A percentile compares a stretch with the other conserved stretches of the same genome.
Evolutionary conservation across 64 coral and sea anemone genomes (phyloP).

Genomic region (Montipora capricornis): DNA sequence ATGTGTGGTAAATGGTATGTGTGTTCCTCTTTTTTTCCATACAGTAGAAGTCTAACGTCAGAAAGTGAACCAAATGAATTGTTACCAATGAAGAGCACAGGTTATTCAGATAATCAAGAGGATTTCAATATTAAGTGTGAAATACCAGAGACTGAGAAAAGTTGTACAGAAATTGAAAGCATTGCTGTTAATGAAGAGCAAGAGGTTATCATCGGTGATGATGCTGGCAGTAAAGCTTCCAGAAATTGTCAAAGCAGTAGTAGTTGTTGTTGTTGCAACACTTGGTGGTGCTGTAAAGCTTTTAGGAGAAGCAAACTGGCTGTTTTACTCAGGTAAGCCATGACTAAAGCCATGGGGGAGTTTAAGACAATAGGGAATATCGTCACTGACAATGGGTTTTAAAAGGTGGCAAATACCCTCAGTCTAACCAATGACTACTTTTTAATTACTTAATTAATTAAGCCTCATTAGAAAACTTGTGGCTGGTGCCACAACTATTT

Average conservation of each 20-base stretch:
- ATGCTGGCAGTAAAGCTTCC: neutral
- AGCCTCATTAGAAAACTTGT: no score
- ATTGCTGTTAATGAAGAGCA: neutral
- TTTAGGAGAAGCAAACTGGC: constrained; percentile 14
- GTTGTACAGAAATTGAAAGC: neutral
- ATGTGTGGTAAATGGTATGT: no score
- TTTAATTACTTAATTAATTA: no score
- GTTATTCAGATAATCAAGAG: constrained; percentile 6
- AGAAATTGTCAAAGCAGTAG: neutral
- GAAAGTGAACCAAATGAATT: neutral
- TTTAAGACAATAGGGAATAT: no score
- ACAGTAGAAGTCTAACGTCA: no score
- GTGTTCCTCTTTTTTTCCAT: no score
- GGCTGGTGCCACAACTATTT: no score
- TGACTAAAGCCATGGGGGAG: no score
- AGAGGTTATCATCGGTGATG: neutral
- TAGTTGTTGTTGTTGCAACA: neutral
- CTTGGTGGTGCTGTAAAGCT: neutral
- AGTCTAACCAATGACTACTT: no score
- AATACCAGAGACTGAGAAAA: neutral
- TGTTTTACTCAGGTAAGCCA: constrained; percentile 6
- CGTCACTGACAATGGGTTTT: no score
- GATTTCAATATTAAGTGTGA: neutral
- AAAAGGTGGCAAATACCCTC: no score
- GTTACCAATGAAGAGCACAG: constrained; percentile 23